Evolutionary conservation across 2,113 vertebrate species (phyloP).

Genomic region (Conger conger): DNA sequence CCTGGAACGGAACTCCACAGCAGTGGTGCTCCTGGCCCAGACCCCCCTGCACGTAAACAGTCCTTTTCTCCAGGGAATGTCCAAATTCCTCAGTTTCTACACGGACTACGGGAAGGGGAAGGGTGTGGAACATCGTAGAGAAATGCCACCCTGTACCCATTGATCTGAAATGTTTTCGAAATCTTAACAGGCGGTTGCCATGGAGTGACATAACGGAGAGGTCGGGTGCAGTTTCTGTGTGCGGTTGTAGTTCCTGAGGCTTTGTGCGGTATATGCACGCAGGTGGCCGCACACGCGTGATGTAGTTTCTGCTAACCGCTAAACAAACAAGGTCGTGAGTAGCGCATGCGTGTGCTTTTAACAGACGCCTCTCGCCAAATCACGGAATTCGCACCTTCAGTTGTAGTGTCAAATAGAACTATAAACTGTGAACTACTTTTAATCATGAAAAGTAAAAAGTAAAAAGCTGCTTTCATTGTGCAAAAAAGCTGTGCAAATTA

Average conservation of each 20-base stretch:
- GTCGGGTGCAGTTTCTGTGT: background rate
- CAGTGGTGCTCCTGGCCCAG: background rate
- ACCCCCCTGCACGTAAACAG: background rate
- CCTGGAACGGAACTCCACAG: background rate
- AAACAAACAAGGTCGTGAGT: background rate
- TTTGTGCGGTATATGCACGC: conserved; percentile 25
- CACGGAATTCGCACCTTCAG: background rate
- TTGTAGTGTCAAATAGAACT: background rate
- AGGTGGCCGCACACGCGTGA: conserved; percentile 23
- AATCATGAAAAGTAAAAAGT: no score
- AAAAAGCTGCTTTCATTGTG: background rate
- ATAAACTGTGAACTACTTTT: background rate
- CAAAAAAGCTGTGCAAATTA: background rate
- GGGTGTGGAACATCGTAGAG: background rate
- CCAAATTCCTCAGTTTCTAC: background rate
- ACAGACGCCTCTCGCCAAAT: background rate
- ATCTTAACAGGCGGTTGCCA: background rate
- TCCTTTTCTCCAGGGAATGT: background rate
- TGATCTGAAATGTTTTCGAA: background rate
- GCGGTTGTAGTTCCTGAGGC: background rate
- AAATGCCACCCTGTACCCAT: background rate
- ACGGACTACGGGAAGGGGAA: background rate
- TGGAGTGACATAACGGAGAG: background rate
- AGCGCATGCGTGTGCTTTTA: background rate
- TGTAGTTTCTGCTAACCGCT: background rate